Conservation (phyloP, 2,888 invertebrate genomes). For the Erebia palarica region DNA sequence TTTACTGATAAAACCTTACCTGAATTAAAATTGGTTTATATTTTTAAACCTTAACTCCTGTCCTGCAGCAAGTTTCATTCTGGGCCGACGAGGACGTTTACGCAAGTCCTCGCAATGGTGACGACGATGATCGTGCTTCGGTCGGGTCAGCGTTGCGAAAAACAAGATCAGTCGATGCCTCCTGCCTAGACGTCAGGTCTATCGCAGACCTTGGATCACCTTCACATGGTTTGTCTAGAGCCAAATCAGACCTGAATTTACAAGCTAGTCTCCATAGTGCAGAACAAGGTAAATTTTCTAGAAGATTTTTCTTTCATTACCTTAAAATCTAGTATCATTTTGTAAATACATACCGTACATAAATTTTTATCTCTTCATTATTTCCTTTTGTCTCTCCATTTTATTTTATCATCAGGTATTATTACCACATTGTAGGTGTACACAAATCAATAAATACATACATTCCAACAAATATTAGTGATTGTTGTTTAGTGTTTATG, state of each 20-base stretch:
- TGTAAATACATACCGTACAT: neutral
- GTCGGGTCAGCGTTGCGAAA: conserved; percentile 91
- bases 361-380: neutral
- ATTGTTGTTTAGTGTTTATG: too few species aligned
- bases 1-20: neutral
- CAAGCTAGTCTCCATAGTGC: conserved; percentile 87
- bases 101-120: conserved; percentile 84
- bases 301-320: neutral
- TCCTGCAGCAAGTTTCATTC: conserved; percentile 87
- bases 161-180: conserved; percentile 94
- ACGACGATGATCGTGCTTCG: conserved; percentile 88
- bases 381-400: neutral
- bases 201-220: conserved; percentile 85
- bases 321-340: neutral
- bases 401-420: neutral
- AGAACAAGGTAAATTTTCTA: conserved; percentile 83
- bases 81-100: conserved; percentile 90
- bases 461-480: too few species aligned
- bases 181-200: conserved; percentile 91
- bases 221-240: conserved; percentile 87
- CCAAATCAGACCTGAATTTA: conserved; percentile 94
- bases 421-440: too few species aligned
- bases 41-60: neutral
- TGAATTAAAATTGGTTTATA: neutral
- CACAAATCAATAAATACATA: too few species aligned